A percentile compares a stretch with the other conserved stretches of the same genome.
Conservation (phyloP, 1,140 invertebrate genomes). For the Aphidius gifuensis region DNA sequence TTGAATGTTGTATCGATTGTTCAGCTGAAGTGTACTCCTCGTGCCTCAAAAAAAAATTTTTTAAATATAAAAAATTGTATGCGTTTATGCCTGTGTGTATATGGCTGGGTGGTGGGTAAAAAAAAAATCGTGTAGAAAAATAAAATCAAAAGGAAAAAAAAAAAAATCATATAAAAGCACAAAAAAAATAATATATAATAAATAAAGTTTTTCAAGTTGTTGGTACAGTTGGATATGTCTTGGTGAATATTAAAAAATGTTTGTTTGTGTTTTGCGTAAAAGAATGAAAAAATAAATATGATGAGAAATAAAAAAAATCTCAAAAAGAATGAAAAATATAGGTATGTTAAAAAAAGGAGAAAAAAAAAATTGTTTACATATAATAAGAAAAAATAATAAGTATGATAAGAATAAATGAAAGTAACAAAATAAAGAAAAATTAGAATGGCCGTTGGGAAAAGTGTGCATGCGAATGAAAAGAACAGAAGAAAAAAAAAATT, state of each 20-base stretch:
- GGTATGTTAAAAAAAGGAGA: not conserved
- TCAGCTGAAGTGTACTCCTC: too few relatives aligned
- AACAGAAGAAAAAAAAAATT: constrained; percentile 12
- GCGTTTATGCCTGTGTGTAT: too few relatives aligned
- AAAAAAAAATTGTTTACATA: constrained; percentile 3
- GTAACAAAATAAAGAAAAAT: too few relatives aligned
- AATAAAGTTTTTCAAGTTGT: not conserved
- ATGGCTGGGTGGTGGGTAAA: constrained; percentile 4
- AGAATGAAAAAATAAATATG: constrained; percentile 1
- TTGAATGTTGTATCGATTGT: constrained; percentile 18
- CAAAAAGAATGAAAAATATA: constrained; percentile 7
- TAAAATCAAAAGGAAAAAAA: constrained; percentile 12
- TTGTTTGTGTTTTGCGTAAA: constrained; percentile 9
- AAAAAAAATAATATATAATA: constrained; percentile 6
- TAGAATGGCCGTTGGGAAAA: constrained; percentile 8
- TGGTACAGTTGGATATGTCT: constrained; percentile 12
- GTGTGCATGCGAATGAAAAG: constrained; percentile 15
- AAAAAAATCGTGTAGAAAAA: constrained; percentile 18
- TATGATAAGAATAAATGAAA: not conserved
- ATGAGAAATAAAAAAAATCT: constrained; percentile 6
- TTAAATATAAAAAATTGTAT: too few relatives aligned
- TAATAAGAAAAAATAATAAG: not conserved
- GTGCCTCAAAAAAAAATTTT: too few relatives aligned
- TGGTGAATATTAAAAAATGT: constrained; percentile 7
- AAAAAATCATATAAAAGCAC: constrained; percentile 14